These are phyloP conservation scores for Acrocephalus arundinaceus DNA, from an alignment of 2,113 vertebrate species.

Conservation along the genomic window DNA sequence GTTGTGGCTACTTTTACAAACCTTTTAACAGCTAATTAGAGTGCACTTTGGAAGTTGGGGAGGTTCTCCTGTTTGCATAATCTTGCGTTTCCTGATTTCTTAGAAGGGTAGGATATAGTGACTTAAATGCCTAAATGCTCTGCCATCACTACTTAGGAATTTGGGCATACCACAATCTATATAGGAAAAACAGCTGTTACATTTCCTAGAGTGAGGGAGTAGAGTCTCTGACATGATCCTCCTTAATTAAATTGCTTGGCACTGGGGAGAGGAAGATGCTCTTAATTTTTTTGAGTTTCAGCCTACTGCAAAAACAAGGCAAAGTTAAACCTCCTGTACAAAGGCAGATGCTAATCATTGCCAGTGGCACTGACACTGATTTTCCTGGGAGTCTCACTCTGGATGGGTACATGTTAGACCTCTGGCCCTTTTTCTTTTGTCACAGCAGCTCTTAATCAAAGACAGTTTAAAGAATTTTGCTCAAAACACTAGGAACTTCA, in stretches of 20 bases:
- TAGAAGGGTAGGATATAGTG: constrained; percentile 11
- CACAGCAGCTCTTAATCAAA: neutral
- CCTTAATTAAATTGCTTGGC: constrained; percentile 28
- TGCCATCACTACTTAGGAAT: constrained; percentile 23
- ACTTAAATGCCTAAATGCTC: neutral
- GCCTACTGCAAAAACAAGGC: neutral
- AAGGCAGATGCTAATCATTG: neutral
- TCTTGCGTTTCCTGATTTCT: constrained; percentile 39
- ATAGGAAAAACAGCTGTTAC: constrained; percentile 21
- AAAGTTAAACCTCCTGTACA: neutral
- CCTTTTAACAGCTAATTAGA: constrained; percentile 5
- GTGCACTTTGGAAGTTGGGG: neutral
- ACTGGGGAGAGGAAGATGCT: neutral
- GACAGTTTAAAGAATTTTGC: neutral
- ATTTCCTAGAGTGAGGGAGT: constrained; percentile 54
- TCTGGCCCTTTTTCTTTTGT: neutral
- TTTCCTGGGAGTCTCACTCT: neutral
- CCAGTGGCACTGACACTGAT: accelerated
- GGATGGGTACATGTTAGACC: neutral
- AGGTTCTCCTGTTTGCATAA: neutral
- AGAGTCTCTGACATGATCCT: neutral
- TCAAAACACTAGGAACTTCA: neutral
- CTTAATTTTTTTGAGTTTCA: constrained; percentile 9
- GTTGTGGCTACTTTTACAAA: neutral
- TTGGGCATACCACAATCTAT: constrained; percentile 21